Evolutionary conservation across 2,113 vertebrate genomes (phyloP), one percentile per base, ranked within the genome.

Genomic region (Solea solea): DNA sequence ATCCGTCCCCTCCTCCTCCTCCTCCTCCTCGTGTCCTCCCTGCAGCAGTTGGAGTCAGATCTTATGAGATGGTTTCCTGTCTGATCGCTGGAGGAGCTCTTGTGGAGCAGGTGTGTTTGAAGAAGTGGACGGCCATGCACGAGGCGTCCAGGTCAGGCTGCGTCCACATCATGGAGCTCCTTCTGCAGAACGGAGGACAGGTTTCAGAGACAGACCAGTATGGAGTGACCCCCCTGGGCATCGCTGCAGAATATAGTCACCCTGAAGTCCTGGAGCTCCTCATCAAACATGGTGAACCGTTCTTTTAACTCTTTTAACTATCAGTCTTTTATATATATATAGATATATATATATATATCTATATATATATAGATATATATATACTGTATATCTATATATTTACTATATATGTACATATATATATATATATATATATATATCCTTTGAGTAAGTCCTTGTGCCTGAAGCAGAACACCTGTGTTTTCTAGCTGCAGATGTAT

Each of bases 251-350:
- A 75, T 89, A 93, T 0, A 94, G 94, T 45, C 93, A 95, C 67
- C 88, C 91, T n/a, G 94, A 95, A 3, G 92, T 95, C 58, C 74
- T 97, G 73, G 94, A 96, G 62, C 89, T 97, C 67, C 93, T 97
- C 15, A 95, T 96, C 83, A 92, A 94, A 88, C 94, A 94, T 66
- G 94, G 94, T 95, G 11, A 54, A 11, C 21, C 6, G 4, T 34
- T 34, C 3, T 6, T 6, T 34, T 34, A 14, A 5, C 3, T 49
- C 21, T 21, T 21, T 21, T 21, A 21, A 34, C 34, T 34, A 34
- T 34, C 34, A 34, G 34, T 34, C 3, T 34, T 34, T 34, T 21
- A 21, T 21, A 21, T 21, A 21, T 21, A 1, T 21, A 21, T 21
- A 21, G 1, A 21, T 21, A 21, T 21, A 21, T 21, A 21, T 21